Conservation (phyloP, 2,888 invertebrate genomes). For the Timandra comae region DNA sequence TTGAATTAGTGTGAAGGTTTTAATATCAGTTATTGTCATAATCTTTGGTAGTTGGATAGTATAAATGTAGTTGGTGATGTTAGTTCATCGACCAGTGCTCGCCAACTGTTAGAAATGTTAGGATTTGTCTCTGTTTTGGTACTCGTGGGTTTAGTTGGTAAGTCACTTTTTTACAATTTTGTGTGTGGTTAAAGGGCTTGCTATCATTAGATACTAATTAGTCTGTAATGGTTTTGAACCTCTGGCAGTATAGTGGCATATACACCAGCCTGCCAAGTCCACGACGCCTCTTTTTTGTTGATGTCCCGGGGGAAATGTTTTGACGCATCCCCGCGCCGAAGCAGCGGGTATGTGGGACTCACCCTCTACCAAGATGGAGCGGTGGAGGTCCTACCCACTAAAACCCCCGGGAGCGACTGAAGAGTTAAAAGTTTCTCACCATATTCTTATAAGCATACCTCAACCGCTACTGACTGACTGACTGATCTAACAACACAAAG, state of each 20-base stretch:
- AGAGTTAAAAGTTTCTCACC: not conserved
- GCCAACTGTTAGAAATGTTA: slow-evolving; percentile 21
- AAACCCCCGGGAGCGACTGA: too few relatives aligned
- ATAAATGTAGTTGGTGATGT: slow-evolving; percentile 16
- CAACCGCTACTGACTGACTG: too few relatives aligned
- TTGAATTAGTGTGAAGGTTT: not conserved
- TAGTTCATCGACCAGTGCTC: slow-evolving; percentile 15
- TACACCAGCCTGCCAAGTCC: too few relatives aligned
- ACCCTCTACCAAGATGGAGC: too few relatives aligned
- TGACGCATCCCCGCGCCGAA: too few relatives aligned
- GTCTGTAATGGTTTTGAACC: not conserved
- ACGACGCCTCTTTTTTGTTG: not conserved
- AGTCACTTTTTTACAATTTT: slow-evolving; percentile 8
- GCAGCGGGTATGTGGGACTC: too few relatives aligned
- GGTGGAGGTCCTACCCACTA: too few relatives aligned
- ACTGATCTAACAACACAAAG: too few relatives aligned
- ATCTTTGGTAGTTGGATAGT: slow-evolving; percentile 6
- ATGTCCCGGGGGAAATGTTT: too few relatives aligned
- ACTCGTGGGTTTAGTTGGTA: slow-evolving; percentile 21
- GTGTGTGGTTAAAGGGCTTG: not conserved
- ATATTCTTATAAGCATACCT: not conserved
- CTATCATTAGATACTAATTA: not conserved
- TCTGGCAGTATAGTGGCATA: too few relatives aligned
- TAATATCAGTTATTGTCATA: not conserved
- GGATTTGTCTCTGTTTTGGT: slow-evolving; percentile 16